Base-by-base conservation (phyloP, 2,113 vertebrate genomes). In the Chloroceryle aenea region DNA sequence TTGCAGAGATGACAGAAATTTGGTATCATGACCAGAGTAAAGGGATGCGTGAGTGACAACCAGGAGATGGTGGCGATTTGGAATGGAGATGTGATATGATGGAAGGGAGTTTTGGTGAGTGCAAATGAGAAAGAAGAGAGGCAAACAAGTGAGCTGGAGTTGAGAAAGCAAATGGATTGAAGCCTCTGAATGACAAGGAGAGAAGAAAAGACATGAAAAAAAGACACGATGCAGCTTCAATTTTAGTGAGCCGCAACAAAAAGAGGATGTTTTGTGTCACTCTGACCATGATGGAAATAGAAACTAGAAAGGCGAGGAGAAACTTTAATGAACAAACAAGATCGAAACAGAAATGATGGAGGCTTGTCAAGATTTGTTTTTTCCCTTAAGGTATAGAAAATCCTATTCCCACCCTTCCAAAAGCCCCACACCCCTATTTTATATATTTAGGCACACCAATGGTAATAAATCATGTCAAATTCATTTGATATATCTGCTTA, bases 381-480 rank as follows among this genome's bases (percentile, higher is more conserved):
- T 47, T 52, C 12, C 5, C 7, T 7, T 72, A 48, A 93, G 91
- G 63, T 64, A 47, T 18, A 58, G 61, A 77, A 83, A 16, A 2
- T 21, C 13, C 36, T 22, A 47, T 14, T 84, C 12, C 55, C 5
- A 55, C 25, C 50, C 47, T 78, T 86, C 50, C 61, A 27, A 88
- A 90, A 93, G 25, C 16, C 7, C 12, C 23, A 12, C 68, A 38
- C 12, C 42, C 21, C 30, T 6, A 5, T 55, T 87, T 78, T 47
- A 36, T 86, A 30, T 95, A 84, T 76, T 94, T 90, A 82, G 67
- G 34, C 36, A 45, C 55, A 85, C 76, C 83, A 62, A 0, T 90
- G 47, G 47, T 91, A 92, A 92, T 86, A 61, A 40, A 75, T 93
- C 47, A 61, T 36, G 52, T 93, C 76, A 90, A 56, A 92, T 89